Base-by-base conservation (phyloP, 2,113 vertebrate genomes). In the Sander lucioperca region DNA sequence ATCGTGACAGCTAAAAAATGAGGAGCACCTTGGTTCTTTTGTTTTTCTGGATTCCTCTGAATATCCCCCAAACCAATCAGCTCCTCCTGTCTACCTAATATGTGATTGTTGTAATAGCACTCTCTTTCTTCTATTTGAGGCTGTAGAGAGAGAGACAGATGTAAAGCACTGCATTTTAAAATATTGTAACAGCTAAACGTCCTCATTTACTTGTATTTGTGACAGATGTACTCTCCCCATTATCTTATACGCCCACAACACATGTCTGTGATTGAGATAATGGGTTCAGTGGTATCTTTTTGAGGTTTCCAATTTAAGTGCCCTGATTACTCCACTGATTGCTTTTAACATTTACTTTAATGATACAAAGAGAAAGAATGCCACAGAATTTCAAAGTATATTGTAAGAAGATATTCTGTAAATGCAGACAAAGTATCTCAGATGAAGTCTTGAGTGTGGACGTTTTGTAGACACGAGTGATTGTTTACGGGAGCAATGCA, bases 401-500 rank as follows among this genome's bases (percentile, higher is more conserved):
- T 21, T 77, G 9, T 14, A 12, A 56, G 39, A 66, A 36, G 51
- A 65, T 43, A n/a, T 23, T 12, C 19, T 53, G n/a, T 69, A 36
- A 70, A 39, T 48, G 54, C 72, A 70, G 13, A 64, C 16, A 9
- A 39, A 10, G 39, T 39, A 9, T 10, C 39, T 39, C 9, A 11
- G 57, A 82, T 25, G 30, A 50, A 15, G 10, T 25, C 43, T 39
- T 15, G 23, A 48, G 27, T 23, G 25, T 45, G 27, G 59, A 54
- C 27, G 58, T 59, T 39, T 69, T 62, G 12, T 15, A 62, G 65
- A 70, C 30, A 45, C 6, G 4, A 73, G 79, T 54, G 62, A 73
- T 56, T 75, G 62, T 77, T 73, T 65, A 61, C 57, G 54, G 43
- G 30, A 77, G 47, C 9, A 33, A 27, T 66, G 78, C 70, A 71